A percentile compares a stretch with the other conserved stretches of the same genome.
Conservation (phyloP, 2,888 invertebrate genomes). For the Spilarctia lutea region DNA sequence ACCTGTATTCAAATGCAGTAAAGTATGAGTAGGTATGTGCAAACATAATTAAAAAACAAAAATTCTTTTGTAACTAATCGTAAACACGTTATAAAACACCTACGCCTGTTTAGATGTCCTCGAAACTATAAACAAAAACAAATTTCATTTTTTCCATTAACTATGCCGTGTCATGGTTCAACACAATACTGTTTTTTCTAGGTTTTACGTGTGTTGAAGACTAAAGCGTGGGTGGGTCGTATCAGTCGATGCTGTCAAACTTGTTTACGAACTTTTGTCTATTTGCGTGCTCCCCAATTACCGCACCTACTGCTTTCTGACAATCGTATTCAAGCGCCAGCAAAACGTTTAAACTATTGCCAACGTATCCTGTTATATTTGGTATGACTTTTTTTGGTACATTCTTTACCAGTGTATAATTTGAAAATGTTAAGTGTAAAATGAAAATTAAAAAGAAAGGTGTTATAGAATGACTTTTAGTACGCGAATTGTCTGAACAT, state of each 20-base stretch:
- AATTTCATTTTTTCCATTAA: constrained; percentile 34
- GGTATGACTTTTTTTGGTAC: constrained; percentile 38
- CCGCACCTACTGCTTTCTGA: constrained; percentile 58
- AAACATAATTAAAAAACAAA: not conserved
- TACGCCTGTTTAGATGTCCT: constrained; percentile 27
- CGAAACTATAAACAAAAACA: constrained; percentile 21
- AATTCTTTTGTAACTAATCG: constrained; percentile 18
- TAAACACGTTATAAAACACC: constrained; percentile 19
- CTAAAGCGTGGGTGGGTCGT: constrained; percentile 64
- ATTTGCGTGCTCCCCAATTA: constrained; percentile 70
- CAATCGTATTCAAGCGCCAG: constrained; percentile 66
- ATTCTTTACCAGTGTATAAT: constrained; percentile 35
- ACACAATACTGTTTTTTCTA: constrained; percentile 60
- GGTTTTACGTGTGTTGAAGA: constrained; percentile 61
- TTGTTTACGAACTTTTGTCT: constrained; percentile 78
- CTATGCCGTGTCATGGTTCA: constrained; percentile 37
- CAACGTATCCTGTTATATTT: constrained; percentile 48
- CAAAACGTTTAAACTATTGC: constrained; percentile 55
- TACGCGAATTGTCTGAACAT: not conserved
- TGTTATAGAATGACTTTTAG: not conserved
- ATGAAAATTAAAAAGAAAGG: not conserved
- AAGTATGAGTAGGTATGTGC: not conserved
- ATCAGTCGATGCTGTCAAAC: constrained; percentile 73
- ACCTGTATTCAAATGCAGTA: not conserved
- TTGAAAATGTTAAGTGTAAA: no score